Conservation (phyloP, 2,113 vertebrate genomes). For the Osmerus eperlanus region DNA sequence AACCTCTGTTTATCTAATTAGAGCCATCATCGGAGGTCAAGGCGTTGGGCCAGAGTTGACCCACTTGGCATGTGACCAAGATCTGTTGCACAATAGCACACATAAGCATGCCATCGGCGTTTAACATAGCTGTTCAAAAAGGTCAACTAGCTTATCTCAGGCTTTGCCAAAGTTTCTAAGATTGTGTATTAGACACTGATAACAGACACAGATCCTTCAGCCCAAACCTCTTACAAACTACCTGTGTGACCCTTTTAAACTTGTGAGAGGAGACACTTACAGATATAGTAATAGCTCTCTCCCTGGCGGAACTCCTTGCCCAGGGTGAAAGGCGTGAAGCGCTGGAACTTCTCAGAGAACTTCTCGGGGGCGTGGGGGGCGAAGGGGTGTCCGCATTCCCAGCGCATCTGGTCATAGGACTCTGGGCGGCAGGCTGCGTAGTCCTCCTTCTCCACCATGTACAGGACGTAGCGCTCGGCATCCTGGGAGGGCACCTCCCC, state of each 20-base stretch:
- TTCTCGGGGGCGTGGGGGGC: conserved; percentile 85
- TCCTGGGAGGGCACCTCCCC: conserved; percentile 63
- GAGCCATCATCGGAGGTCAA: conserved; percentile 38
- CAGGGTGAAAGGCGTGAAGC: conserved; percentile 88
- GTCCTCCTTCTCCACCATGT: conserved; percentile 86
- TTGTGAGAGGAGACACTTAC: conserved; percentile 72
- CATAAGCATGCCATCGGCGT: background rate
- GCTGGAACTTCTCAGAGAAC: conserved; percentile 94
- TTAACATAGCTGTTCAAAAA: too few relatives aligned
- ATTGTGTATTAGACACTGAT: too few relatives aligned
- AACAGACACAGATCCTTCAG: background rate
- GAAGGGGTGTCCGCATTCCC: conserved; percentile 86
- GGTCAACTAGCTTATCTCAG: background rate
- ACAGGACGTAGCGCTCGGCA: conserved; percentile 87
- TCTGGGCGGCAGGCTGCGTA: conserved; percentile 79
- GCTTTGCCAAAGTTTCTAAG: too few relatives aligned
- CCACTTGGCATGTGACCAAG: background rate
- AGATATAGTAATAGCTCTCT: conserved; percentile 95
- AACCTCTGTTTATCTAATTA: conserved; percentile 64
- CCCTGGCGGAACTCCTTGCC: conserved; percentile 92
- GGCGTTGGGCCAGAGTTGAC: too few relatives aligned
- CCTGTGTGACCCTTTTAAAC: background rate
- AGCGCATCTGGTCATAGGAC: conserved; percentile 88
- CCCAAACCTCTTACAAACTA: background rate
- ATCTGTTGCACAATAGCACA: background rate